A percentile compares a stretch with the other conserved stretches of the same genome.
phyloP scores from a whole-genome alignment of 2,113 vertebrate species.

The Gnathonemus longibarbis region DNA sequence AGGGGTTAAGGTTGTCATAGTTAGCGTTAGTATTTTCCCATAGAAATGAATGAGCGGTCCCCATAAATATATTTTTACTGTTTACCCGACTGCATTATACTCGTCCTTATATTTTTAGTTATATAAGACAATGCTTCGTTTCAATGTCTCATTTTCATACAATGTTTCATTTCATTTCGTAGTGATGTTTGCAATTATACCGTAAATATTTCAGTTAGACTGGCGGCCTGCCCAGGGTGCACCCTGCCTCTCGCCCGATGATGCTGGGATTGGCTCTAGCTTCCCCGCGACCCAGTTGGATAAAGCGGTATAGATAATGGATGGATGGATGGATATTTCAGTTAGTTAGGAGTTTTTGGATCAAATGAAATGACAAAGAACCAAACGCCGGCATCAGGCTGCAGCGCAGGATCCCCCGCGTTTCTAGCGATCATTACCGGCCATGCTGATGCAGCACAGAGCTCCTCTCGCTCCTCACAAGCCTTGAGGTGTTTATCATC shows the following conservation, averaged over 20 bases:
- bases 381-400: not conserved
- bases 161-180: not conserved
- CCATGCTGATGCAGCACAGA: not conserved
- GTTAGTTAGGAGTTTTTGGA: not conserved
- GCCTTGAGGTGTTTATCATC: constrained; percentile 11
- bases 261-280: too few relatives aligned
- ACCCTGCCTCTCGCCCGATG: too few relatives aligned
- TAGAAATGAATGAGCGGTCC: too few relatives aligned
- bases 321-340: not conserved
- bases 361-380: not conserved
- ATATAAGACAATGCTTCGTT: not conserved
- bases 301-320: too few relatives aligned
- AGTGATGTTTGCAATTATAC: not conserved
- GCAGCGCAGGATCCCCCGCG: not conserved
- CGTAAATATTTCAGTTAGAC: not conserved
- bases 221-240: too few relatives aligned
- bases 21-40: too few relatives aligned
- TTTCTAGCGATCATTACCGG: not conserved
- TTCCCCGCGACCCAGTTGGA: too few relatives aligned
- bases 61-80: too few relatives aligned
- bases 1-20: too few relatives aligned
- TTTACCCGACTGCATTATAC: not conserved
- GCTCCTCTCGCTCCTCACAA: not conserved
- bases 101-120: not conserved
- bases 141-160: not conserved